Evolutionary conservation across 2,797 vertebrate genomes (phyloP), one percentile per base, ranked within the genome.

Genomic region (Myotis daubentonii): DNA sequence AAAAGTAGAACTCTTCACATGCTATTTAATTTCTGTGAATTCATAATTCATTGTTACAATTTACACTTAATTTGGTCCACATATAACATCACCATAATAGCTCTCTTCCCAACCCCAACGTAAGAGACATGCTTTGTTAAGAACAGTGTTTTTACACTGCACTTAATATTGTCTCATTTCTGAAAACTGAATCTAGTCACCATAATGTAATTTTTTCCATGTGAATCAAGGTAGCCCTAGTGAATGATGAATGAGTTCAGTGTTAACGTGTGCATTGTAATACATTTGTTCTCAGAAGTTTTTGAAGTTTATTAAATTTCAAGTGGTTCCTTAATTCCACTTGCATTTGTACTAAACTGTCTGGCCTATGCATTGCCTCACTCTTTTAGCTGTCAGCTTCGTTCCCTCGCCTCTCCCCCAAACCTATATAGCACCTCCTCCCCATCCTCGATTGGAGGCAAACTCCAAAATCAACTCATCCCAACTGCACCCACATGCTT

Each of bases 291-390:
- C 20, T n/a, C 62, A 66, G 28, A 71, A 72, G 65, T 53, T 57
- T 95, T 53, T 30, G n/a, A 74, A 78, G 20, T 87, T 81, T 92
- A 23, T 83, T 82, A 49, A 23, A 82, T 93, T 81, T 89, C 62
- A 55, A 41, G 28, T 23, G 65, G 15, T 47, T 17, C n/a, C 20
- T 85, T 38, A 72, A 23, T 62, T 81, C 68, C 44, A 17, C 23
- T 83, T 66, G 23, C 9, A 10, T 0, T 55, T 57, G 13, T 38
- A 9, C 55, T 55, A 15, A 60, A 62, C 19, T 38, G 0, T 33
- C 44, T 65, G 41, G 38, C n/a, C 66, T 66, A 0, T 2, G 25
- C 5, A 17, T 41, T 17, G 5, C 47, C 5, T 84, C 49, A 3
- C 0, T 25, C 22, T 51, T 57, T 20, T 28, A 1, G 10, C 53